Base-by-base conservation (phyloP, 2,113 vertebrate species). In the Prolemur simus region DNA sequence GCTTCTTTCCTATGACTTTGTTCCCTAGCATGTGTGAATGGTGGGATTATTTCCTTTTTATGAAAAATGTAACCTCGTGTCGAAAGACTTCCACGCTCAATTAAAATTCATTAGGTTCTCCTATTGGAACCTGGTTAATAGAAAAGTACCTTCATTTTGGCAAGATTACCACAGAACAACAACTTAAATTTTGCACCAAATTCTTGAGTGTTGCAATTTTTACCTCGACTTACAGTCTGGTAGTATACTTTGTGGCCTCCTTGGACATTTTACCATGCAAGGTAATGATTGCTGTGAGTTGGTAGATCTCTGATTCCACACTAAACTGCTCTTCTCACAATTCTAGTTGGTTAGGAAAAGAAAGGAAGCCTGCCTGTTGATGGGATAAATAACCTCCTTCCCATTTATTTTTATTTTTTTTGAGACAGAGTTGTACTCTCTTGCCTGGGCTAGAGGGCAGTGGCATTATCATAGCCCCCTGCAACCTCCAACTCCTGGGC, bases 331-430 rank as follows among this genome's bases (percentile, higher is more conserved):
- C 29, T 73, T 60, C 32, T 37, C 87, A 6, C 2, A 0, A 0
- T 76, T 98, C 2, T 20, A 74, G 73, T 92, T 29, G 4, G 29
- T 77, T 96, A 89, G 87, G 42, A 42, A 42, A 82, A 91, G 80
- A 97, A 97, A 96, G 89, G 91, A 96, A 96, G 95, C 49, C 39
- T 93, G 90, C 63, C 83, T 97, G 89, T 96, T n/a, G 13, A 37
- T 0, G 0, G 56, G 91, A 94, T 92, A 74, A 81, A 91, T 83
- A 95, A 85, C 93, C 54, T 94, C 95, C 86, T 88, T 98, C 97
- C 97, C 94, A 58, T 97, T 98, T 97, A 96, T 12, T 29, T 63
- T 63, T 60, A 10, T 29, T 63, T 63, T 63, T 63, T 63, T 63
- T 29, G 27, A 63, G 60, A 29, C 27, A 63, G 60, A 63, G 27